Evolutionary conservation across 2,888 invertebrate genomes (phyloP), one percentile per base, ranked within the genome.

Genomic region (Phrixothrix hirtus): DNA sequence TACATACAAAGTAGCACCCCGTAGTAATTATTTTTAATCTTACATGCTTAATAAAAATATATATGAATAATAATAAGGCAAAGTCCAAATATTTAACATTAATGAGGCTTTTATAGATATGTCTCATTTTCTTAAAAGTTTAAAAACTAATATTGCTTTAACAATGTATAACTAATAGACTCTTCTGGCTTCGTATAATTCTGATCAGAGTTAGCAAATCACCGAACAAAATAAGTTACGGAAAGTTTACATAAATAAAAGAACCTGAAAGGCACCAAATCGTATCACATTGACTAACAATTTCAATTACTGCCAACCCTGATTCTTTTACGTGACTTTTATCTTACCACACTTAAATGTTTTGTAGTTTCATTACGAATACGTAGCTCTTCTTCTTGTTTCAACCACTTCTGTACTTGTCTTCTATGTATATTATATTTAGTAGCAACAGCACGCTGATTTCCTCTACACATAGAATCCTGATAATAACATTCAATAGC

Each of bases 351-450:
- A 39, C 71, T 70, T 54, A 66, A 64, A 11, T 71, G 69, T 57
- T 71, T 71, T 32, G 69, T 59, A 13, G 65, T 58, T 59, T 73
- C 72, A 55, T 70, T 72, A 45, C 70, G 67, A 49, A 69, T 67
- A 34, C 71, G 60, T 17, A 76, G 53, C 58, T 77, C 74, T 13
- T 75, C 72, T 44, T 79, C 81, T 62, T 79, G 79, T 60, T 81
- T 80, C 47, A 82, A 67, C 83, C 83, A 83, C 60, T 80, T 79
- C 58, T 81, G 80, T 43, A 81, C 75, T 61, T 81, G 79, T 35
- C 77, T 70, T 35, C 77, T 66, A 64, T 77, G 77, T 41, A 79
- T 76, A 55, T 76, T 75, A 64, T 76, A 78, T 61, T 79, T 79
- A 42, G 68, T 72, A 7, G 78, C 77, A 2, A 77, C 78, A 6